Conservation (phyloP, 1,140 invertebrate species). For the Cardiocondyla obscurior region DNA sequence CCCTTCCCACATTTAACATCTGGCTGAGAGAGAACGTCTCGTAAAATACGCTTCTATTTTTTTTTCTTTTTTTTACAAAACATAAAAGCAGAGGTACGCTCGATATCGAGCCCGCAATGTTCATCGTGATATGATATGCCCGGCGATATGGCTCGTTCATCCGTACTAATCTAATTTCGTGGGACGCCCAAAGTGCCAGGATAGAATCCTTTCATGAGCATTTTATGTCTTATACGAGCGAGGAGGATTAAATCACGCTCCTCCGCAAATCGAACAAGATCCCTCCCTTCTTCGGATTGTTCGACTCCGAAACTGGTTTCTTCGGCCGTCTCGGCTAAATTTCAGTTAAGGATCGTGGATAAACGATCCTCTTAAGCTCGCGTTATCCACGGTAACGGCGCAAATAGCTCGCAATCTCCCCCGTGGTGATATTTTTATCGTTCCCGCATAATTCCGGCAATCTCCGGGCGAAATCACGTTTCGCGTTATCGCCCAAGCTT, state of each 20-base stretch:
- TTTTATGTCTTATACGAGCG: slow-evolving; percentile 18
- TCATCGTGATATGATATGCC: not conserved
- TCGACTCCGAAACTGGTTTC: slow-evolving; percentile 45
- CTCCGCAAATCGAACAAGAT: slow-evolving; percentile 30
- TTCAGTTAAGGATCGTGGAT: slow-evolving; percentile 45
- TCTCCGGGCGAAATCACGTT: not conserved
- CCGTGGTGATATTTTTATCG: slow-evolving; percentile 10
- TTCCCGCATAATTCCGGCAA: not conserved
- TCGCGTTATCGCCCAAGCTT: slow-evolving; percentile 7
- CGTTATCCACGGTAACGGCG: slow-evolving; percentile 38
- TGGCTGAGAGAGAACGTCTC: not conserved
- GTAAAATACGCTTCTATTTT: not conserved
- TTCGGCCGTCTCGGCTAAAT: slow-evolving; percentile 19
- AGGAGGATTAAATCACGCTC: slow-evolving; percentile 25
- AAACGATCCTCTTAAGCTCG: slow-evolving; percentile 46
- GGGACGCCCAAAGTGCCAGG: not conserved
- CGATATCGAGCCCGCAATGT: not conserved
- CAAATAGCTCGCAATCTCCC: slow-evolving; percentile 37
- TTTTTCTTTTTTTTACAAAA: slow-evolving; percentile 15
- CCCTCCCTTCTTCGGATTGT: slow-evolving; percentile 15
- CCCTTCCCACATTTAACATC: not conserved
- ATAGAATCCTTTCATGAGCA: slow-evolving; percentile 5
- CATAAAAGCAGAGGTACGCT: not conserved
- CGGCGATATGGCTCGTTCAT: not conserved
- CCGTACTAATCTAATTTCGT: not conserved